These are phyloP conservation scores for Choreutis nemorana DNA, from an alignment of 2,888 invertebrate genomes.

Conservation along the genomic window DNA sequence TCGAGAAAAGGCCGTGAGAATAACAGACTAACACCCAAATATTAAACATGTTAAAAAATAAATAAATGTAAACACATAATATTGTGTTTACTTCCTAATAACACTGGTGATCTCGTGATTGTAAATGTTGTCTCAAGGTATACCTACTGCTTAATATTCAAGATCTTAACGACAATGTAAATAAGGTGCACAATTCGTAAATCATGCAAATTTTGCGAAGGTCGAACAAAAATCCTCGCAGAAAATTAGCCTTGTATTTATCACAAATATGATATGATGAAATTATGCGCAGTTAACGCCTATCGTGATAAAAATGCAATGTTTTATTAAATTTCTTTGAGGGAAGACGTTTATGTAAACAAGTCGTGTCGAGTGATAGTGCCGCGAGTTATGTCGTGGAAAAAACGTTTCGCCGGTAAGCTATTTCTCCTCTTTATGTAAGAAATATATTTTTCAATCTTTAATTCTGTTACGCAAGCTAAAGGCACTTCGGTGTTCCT, in stretches of 20 bases:
- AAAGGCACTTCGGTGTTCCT: too few relatives aligned
- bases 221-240: constrained; percentile 44
- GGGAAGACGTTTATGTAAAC: too few relatives aligned
- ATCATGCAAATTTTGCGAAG: constrained; percentile 57
- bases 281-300: constrained; percentile 41
- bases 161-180: constrained; percentile 24
- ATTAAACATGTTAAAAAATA: too few relatives aligned
- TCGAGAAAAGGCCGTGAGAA: too few relatives aligned
- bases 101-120: neutral
- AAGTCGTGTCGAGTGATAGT: constrained; percentile 6
- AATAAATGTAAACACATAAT: neutral
- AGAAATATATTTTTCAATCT: too few relatives aligned
- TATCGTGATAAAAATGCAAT: too few relatives aligned
- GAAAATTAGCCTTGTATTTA: constrained; percentile 55
- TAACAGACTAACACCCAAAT: too few relatives aligned
- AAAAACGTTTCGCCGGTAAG: constrained; percentile 31
- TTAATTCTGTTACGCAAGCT: too few relatives aligned
- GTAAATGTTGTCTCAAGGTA: neutral
- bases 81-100: neutral
- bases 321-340: too few relatives aligned
- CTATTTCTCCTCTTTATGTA: constrained; percentile 14
- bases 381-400: constrained; percentile 21
- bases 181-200: constrained; percentile 37
- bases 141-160: constrained; percentile 1
- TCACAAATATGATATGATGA: constrained; percentile 50